These are phyloP conservation scores for Gobiocypris rarus DNA, from an alignment of 2,113 vertebrate species.

Conservation along the genomic window DNA sequence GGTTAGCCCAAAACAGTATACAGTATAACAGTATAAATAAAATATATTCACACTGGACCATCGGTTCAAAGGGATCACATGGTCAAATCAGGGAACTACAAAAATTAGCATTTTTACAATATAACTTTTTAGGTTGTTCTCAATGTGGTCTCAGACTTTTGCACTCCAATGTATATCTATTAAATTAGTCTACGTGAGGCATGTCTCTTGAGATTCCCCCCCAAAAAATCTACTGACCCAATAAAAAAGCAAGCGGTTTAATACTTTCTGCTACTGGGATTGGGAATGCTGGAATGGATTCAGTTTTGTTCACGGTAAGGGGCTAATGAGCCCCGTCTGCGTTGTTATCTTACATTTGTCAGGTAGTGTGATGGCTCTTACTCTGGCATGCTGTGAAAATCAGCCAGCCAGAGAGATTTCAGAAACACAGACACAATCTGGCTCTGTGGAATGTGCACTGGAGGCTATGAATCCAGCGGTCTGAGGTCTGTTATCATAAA, in stretches of 20 bases:
- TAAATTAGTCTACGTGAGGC: no score
- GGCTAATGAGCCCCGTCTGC: background rate
- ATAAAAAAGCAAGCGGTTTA: background rate
- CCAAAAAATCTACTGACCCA: background rate
- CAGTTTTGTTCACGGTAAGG: background rate
- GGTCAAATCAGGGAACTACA: no score
- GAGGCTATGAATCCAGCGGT: background rate
- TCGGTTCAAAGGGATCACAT: no score
- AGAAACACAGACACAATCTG: background rate
- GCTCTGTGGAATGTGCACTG: background rate
- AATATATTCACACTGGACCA: no score
- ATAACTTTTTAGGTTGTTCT: no score
- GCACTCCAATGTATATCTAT: no score
- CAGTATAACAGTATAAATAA: no score
- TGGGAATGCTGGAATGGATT: constrained; percentile 15
- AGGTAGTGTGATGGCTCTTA: constrained; percentile 21
- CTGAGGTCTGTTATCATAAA: background rate
- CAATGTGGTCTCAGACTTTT: no score
- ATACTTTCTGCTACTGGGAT: background rate
- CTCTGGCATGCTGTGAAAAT: constrained; percentile 25
- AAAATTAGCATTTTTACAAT: no score
- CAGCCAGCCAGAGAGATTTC: background rate
- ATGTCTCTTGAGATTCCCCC: background rate
- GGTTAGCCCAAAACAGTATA: background rate
- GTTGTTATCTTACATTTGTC: constrained; percentile 20